Evolutionary conservation across 2,888 invertebrate species (phyloP).

Genomic region (Noctua fimbriata): DNA sequence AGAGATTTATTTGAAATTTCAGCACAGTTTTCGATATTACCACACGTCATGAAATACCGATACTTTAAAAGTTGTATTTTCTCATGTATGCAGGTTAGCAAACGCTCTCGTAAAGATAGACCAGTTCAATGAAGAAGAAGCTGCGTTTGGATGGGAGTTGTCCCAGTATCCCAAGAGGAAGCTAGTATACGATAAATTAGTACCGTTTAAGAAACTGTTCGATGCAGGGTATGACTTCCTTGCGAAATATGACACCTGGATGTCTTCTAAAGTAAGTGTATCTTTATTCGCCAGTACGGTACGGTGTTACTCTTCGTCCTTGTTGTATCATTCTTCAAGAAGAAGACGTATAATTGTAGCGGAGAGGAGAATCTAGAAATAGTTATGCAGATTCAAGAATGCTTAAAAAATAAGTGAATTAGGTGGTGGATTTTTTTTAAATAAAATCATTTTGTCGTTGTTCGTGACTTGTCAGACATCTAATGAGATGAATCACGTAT

Average conservation of each 20-base stretch:
- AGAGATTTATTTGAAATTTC: neutral
- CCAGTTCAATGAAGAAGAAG: slow-evolving; percentile 97
- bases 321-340: neutral
- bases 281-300: neutral
- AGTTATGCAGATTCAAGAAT: neutral
- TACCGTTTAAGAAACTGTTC: slow-evolving; percentile 96
- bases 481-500: neutral
- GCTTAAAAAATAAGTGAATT: neutral
- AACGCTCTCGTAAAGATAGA: slow-evolving; percentile 95
- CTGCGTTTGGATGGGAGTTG: slow-evolving; percentile 95
- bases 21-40: neutral
- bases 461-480: neutral
- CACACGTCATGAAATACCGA: neutral
- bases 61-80: neutral
- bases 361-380: neutral
- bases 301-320: neutral
- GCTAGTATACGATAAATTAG: slow-evolving; percentile 93
- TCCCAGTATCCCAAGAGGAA: slow-evolving; percentile 97
- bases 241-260: slow-evolving; percentile 95
- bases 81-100: slow-evolving; percentile 87
- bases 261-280: slow-evolving; percentile 91
- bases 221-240: slow-evolving; percentile 97
- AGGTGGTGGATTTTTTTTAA: neutral
- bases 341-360: neutral
- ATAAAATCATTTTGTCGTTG: neutral